Evolutionary conservation across 2,797 vertebrate genomes (phyloP).

Genomic region (Crenichthys baileyi): DNA sequence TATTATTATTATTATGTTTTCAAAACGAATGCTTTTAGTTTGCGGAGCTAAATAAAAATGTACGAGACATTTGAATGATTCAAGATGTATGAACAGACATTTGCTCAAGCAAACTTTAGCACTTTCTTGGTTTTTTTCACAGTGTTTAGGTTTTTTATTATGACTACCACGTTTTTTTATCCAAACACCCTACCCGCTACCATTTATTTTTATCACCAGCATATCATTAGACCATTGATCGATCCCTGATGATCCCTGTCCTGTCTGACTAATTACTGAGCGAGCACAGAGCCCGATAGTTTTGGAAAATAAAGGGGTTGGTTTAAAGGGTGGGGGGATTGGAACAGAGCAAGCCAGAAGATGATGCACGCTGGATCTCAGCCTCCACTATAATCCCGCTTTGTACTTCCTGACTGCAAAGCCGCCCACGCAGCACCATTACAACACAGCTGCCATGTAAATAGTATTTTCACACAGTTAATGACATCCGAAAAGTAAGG

Average conservation of each 20-base stretch:
- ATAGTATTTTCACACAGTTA: slow-evolving; percentile 59
- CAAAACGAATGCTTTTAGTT: slow-evolving; percentile 2
- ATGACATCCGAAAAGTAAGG: slow-evolving; percentile 62
- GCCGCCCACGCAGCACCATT: slow-evolving; percentile 67
- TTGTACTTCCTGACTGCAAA: slow-evolving; percentile 71
- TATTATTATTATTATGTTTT: background rate
- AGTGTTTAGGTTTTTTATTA: background rate
- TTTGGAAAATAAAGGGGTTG: slow-evolving; percentile 43
- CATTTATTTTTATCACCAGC: slow-evolving; percentile 34
- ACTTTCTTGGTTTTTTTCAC: background rate
- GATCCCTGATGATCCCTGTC: slow-evolving; percentile 45
- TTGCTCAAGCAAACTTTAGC: background rate
- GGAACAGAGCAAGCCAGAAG: slow-evolving; percentile 28
- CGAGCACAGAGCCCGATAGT: slow-evolving; percentile 41
- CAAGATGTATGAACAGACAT: background rate
- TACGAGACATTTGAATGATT: background rate
- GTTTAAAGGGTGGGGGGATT: background rate
- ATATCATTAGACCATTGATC: slow-evolving; percentile 46
- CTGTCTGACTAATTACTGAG: slow-evolving; percentile 62
- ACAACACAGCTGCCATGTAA: slow-evolving; percentile 68
- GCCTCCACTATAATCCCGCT: slow-evolving; percentile 69
- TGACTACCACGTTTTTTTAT: background rate
- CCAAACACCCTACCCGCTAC: background rate
- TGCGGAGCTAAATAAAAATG: background rate
- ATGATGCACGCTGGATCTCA: slow-evolving; percentile 58